Conservation (phyloP, 2,113 vertebrate species). For the Rhegmatorhina hoffmannsi region DNA sequence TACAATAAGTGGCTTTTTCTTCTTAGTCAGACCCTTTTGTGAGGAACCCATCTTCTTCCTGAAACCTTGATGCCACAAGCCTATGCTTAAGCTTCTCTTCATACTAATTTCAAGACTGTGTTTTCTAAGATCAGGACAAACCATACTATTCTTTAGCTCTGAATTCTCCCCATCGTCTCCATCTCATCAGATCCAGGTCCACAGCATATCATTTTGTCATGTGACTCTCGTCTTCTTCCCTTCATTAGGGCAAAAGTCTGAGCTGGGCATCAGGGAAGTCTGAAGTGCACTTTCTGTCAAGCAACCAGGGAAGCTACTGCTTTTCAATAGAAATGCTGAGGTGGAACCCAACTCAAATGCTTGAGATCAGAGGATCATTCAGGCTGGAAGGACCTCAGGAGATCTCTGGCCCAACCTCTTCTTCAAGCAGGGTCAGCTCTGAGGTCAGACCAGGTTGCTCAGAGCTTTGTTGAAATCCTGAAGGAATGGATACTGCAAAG, state of each 20-base stretch:
- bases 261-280: background rate
- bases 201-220: background rate
- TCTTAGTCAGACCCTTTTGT: background rate
- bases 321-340: background rate
- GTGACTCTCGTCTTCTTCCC: fast-evolving
- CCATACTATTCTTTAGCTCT: too few species aligned
- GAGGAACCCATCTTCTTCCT: background rate
- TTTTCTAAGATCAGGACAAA: background rate
- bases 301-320: background rate
- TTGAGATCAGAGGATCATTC: background rate
- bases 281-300: background rate
- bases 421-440: background rate
- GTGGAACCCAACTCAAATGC: background rate
- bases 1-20: background rate
- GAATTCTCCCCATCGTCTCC: background rate
- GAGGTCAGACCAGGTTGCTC: background rate
- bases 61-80: background rate
- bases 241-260: background rate
- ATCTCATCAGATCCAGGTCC: background rate
- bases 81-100: background rate
- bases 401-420: background rate
- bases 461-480: background rate
- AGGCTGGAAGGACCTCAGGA: background rate
- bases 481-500: background rate
- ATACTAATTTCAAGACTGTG: background rate